phyloP scores from a whole-genome alignment of 2,113 vertebrate genomes.

The Lontra canadensis region DNA sequence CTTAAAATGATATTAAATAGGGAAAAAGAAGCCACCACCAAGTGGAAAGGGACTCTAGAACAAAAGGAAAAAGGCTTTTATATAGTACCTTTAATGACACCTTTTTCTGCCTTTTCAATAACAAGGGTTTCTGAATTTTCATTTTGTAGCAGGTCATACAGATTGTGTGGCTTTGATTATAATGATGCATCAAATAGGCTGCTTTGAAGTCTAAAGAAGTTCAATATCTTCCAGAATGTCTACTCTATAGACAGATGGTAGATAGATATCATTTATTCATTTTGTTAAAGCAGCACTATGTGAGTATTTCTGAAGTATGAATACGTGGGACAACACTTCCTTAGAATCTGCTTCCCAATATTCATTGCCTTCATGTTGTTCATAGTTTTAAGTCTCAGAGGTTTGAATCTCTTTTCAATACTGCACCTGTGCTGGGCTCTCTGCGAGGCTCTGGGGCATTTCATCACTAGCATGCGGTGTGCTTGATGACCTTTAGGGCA shows the following conservation, averaged over 20 bases:
- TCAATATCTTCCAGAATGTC: neutral
- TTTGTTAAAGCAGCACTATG: neutral
- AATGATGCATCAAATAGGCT: neutral
- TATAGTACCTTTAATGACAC: neutral
- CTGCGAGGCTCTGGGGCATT: constrained; percentile 62
- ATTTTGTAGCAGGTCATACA: neutral
- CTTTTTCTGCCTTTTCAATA: neutral
- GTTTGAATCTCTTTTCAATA: constrained; percentile 49
- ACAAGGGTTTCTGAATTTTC: neutral
- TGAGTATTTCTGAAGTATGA: neutral
- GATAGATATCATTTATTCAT: neutral
- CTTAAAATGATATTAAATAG: neutral
- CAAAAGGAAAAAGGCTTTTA: neutral
- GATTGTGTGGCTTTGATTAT: neutral
- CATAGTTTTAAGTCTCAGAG: neutral
- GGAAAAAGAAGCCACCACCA: neutral
- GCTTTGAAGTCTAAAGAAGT: neutral
- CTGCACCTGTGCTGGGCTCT: rapidly evolving
- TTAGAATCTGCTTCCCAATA: neutral
- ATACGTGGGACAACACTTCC: neutral
- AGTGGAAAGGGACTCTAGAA: neutral
- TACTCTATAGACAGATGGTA: neutral
- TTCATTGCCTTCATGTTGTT: neutral
- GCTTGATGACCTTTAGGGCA: constrained; percentile 81
- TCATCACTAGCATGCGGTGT: constrained; percentile 71